These are phyloP conservation scores for Pao palembangensis DNA, from an alignment of 2,113 vertebrate species.

Conservation along the genomic window DNA sequence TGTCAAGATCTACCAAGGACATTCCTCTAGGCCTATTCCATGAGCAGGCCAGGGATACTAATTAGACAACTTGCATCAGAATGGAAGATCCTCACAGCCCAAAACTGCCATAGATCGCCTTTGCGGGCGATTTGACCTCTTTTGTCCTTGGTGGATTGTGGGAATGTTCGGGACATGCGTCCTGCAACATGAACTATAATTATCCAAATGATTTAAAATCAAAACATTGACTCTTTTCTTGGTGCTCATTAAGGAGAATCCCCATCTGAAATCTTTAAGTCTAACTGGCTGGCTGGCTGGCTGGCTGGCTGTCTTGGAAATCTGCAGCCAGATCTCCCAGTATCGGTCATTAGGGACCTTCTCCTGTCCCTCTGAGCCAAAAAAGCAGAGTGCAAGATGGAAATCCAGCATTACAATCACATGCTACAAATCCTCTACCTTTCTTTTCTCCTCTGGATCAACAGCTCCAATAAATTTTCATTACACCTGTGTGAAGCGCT, in stretches of 20 bases:
- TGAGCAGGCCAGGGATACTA: no score
- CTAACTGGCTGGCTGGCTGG: background rate
- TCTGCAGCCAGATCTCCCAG: slow-evolving; percentile 18
- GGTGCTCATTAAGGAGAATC: slow-evolving; percentile 11
- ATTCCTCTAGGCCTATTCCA: no score
- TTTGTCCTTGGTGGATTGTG: no score
- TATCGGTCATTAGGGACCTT: slow-evolving; percentile 46
- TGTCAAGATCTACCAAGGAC: no score
- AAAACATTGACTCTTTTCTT: no score
- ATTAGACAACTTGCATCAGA: no score
- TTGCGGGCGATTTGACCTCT: no score
- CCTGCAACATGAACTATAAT: background rate
- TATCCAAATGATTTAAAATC: background rate
- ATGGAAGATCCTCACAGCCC: no score
- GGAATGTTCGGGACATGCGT: no score
- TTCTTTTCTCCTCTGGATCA: slow-evolving; percentile 70
- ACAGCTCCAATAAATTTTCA: slow-evolving; percentile 78
- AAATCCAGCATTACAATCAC: slow-evolving; percentile 68
- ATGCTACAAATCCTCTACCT: slow-evolving; percentile 67
- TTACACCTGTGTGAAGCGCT: slow-evolving; percentile 78
- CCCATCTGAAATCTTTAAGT: slow-evolving; percentile 24
- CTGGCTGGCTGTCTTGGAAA: slow-evolving; percentile 25
- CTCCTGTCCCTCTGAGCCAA: slow-evolving; percentile 46
- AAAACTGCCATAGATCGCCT: no score
- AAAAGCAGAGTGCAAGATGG: slow-evolving; percentile 47